Conservation (phyloP, 2,888 invertebrate species). For the Anagyrus pseudococci region DNA sequence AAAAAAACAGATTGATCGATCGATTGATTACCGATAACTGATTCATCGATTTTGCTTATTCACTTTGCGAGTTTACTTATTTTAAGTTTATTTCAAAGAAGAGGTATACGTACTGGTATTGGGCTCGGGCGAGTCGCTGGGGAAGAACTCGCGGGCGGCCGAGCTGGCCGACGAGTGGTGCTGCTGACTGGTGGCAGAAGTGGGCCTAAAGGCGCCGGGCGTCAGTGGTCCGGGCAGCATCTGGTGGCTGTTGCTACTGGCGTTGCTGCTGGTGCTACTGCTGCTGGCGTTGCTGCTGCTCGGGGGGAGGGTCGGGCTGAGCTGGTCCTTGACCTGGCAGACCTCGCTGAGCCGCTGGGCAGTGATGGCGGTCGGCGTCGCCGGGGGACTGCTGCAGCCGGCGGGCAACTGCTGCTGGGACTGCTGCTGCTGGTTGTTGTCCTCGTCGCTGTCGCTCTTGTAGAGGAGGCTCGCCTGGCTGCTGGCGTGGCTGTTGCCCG, state of each 20-base stretch:
- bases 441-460: conserved; percentile 79
- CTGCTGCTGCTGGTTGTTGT: conserved; percentile 61
- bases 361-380: conserved; percentile 64
- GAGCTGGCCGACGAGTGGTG: conserved; percentile 77
- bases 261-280: not conserved
- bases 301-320: conserved; percentile 56
- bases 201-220: conserved; percentile 61
- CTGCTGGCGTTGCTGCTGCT: not conserved
- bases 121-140: conserved; percentile 81
- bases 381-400: conserved; percentile 65
- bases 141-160: conserved; percentile 80
- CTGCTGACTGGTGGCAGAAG: conserved; percentile 47
- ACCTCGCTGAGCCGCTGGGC: conserved; percentile 60
- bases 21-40: no score
- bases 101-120: conserved; percentile 77
- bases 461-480: no score
- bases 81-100: no score
- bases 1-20: no score
- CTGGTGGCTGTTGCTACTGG: conserved; percentile 34
- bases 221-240: conserved; percentile 59
- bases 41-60: no score
- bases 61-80: no score
- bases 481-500: conserved; percentile 52
- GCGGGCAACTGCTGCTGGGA: conserved; percentile 40
- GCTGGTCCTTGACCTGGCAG: conserved; percentile 59